Evolutionary conservation across 2,797 vertebrate genomes (phyloP).

Genomic region (Chlorospingus flavigularis): DNA sequence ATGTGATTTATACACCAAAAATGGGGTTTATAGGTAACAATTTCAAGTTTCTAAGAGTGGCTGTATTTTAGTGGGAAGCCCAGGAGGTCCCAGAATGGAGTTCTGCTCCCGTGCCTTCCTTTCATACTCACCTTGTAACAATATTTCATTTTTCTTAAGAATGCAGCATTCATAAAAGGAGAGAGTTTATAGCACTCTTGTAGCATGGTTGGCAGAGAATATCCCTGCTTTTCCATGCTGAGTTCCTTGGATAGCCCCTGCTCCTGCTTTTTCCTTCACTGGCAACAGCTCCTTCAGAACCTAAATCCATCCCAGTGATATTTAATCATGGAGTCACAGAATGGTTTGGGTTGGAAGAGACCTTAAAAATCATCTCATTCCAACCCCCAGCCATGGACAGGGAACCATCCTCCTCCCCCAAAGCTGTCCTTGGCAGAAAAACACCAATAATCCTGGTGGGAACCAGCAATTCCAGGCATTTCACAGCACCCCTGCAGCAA

Average conservation of each 20-base stretch:
- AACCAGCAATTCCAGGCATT: neutral
- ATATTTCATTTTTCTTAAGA: neutral
- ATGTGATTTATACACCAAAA: rapidly evolving
- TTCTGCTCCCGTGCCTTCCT: neutral
- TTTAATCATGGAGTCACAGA: neutral
- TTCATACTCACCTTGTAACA: neutral
- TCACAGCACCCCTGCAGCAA: neutral
- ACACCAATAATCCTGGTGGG: neutral
- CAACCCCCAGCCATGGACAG: neutral
- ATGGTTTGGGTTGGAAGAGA: neutral
- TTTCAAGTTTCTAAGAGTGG: neutral
- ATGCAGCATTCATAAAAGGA: neutral
- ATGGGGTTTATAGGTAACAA: neutral
- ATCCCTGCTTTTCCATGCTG: neutral
- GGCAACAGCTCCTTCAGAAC: neutral
- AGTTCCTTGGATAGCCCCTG: neutral
- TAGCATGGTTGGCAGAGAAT: neutral
- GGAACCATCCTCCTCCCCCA: neutral
- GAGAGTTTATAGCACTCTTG: neutral
- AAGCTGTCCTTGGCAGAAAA: neutral
- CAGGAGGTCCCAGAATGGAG: neutral
- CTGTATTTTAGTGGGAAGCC: neutral
- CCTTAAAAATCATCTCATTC: neutral
- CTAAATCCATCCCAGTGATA: neutral
- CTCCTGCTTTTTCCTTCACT: neutral